Evolutionary conservation across 53 echinoderm and acorn worm species (phyloP), one percentile per base, ranked within the genome.

Genomic region (Antedon mediterranea): DNA sequence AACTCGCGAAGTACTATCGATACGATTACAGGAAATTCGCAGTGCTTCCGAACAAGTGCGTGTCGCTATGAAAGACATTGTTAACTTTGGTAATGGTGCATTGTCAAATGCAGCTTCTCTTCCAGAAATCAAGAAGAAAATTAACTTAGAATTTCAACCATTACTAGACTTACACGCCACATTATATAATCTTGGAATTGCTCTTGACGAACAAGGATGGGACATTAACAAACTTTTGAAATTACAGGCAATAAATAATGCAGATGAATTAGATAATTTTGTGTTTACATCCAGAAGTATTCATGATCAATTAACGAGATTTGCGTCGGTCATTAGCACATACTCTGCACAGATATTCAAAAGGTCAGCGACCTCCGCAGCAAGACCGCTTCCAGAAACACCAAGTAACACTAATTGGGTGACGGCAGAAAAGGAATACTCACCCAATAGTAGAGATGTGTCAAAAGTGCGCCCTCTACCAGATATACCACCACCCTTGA

Each of bases 31-130:
- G 73, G 97, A 97, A 43, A 92, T 97, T 81, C 79, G 86, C 74
- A 90, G 89, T 0, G 97, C 97, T 9, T 97, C 92, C 76, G 86
- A 92, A 78, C 92, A 89, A 80, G 84, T 97, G 14, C 92, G 92
- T 74, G 84, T 91, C 29, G 90, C 88, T 31, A 72, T 88, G 28
- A 92, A 88, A 76, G 97, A 97, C 75, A 89, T 92, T 78, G 78
- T 92, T 77, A 92, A 97, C 33, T 97, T 92, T 73, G 80, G 89
- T 26, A 85, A 91, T 31, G 85, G 84, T 14, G 83, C 85, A 28
- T 78, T 89, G 33, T 84, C 83, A 23, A 86, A 85, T 75, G 87
- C 97, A 7, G 83, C 85, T 30, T 81, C 79, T 71, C 80, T 85
- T 71, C 83, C 84, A n/a, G 92, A 97, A 31, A 85, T 76, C 26